Percentiles rank a stretch among this genome's conserved stretches.
These are phyloP conservation scores for Meiosimyza decipiens DNA, from an alignment of 2,888 invertebrate genomes.

Conservation along the genomic window DNA sequence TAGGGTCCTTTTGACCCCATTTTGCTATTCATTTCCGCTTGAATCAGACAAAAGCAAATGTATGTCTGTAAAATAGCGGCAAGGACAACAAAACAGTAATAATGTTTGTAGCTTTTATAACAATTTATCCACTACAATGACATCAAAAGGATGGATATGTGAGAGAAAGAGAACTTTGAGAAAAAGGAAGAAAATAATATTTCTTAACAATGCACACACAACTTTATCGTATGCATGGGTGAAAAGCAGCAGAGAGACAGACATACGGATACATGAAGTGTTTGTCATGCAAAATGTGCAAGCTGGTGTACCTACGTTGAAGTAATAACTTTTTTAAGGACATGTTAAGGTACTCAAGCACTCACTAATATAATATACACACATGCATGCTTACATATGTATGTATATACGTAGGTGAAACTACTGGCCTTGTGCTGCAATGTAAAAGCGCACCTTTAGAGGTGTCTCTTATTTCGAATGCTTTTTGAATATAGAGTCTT, in stretches of 20 bases:
- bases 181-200: neutral
- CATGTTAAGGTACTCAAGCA: conserved; percentile 13
- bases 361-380: neutral
- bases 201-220: neutral
- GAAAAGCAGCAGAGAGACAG: neutral
- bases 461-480: too few relatives aligned
- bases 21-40: conserved; percentile 9
- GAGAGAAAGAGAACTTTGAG: neutral
- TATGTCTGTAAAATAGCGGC: neutral
- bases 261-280: neutral
- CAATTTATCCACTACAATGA: conserved; percentile 23
- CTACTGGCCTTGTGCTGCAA: neutral
- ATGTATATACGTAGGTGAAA: neutral
- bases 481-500: too few relatives aligned
- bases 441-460: neutral
- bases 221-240: too few relatives aligned
- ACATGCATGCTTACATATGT: neutral
- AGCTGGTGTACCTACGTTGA: neutral
- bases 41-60: neutral
- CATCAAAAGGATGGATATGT: conserved; percentile 4
- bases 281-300: neutral
- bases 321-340: conserved; percentile 19
- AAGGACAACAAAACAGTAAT: neutral
- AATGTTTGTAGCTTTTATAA: conserved; percentile 13
- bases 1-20: conserved; percentile 13